A percentile compares a stretch with the other conserved stretches of the same genome.
Conservation (phyloP, 2,888 invertebrate genomes). For the Bedellia somnulentella region DNA sequence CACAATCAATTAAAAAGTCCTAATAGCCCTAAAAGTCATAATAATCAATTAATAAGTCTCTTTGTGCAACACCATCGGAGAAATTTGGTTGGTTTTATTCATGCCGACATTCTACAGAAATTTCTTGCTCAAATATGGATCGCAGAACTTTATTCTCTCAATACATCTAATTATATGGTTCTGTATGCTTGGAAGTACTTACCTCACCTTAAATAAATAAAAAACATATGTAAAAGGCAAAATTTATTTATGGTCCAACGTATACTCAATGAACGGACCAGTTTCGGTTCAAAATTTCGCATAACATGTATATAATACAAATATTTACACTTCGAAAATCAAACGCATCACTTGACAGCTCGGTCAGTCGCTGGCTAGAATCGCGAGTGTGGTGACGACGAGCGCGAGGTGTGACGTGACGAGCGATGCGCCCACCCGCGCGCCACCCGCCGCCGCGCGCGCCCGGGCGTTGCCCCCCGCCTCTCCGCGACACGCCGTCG, state of each 20-base stretch:
- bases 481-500: conserved; percentile 39
- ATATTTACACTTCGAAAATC: conserved; percentile 42
- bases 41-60: too few relatives aligned
- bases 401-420: conserved; percentile 22
- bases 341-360: conserved; percentile 45
- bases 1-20: too few relatives aligned
- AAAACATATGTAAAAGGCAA: conserved; percentile 58
- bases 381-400: conserved; percentile 28
- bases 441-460: conserved; percentile 26
- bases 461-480: conserved; percentile 35
- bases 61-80: too few relatives aligned
- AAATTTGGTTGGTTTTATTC: too few relatives aligned
- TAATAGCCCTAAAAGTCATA: too few relatives aligned
- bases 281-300: conserved; percentile 55
- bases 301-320: conserved; percentile 48
- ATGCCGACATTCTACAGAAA: too few relatives aligned
- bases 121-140: too few relatives aligned
- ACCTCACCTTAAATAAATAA: too few relatives aligned
- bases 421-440: conserved; percentile 17
- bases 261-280: conserved; percentile 58
- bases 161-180: too few relatives aligned
- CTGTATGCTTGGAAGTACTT: too few relatives aligned
- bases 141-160: too few relatives aligned
- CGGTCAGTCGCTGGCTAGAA: conserved; percentile 39
- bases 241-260: conserved; percentile 58